These are phyloP conservation scores for Clarias magur DNA, from an alignment of 2,113 vertebrate genomes.

Conservation along the genomic window DNA sequence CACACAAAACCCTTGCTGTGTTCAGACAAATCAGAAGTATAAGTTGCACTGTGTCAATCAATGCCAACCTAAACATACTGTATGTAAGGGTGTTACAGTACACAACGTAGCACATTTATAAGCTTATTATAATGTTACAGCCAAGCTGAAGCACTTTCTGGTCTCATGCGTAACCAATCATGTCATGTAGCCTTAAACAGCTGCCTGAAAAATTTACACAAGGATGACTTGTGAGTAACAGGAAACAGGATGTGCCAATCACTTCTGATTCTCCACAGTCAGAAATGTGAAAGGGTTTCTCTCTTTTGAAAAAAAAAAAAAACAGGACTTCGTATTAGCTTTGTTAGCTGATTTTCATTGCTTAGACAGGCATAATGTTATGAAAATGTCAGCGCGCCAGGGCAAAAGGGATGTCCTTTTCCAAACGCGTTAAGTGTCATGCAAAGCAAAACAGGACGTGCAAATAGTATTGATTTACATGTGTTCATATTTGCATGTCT, in stretches of 20 bases:
- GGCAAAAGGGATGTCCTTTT: slow-evolving; percentile 38
- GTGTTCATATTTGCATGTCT: slow-evolving; percentile 44
- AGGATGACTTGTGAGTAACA: slow-evolving; percentile 24
- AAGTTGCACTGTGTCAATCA: not conserved
- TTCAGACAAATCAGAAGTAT: not conserved
- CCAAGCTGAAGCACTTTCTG: slow-evolving; percentile 16
- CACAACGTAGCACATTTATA: not conserved
- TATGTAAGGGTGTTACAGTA: not conserved
- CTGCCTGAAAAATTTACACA: slow-evolving; percentile 27
- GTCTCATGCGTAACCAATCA: slow-evolving; percentile 12
- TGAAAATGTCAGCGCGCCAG: slow-evolving; percentile 39
- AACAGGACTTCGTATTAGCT: slow-evolving; percentile 25
- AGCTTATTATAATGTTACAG: not conserved
- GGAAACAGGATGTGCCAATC: slow-evolving; percentile 17
- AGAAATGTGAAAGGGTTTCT: slow-evolving; percentile 25
- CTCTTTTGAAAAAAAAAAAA: not conserved
- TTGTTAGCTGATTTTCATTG: slow-evolving; percentile 34
- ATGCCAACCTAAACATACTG: not conserved
- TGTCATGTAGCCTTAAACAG: slow-evolving; percentile 8
- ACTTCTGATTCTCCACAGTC: not conserved
- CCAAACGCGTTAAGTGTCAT: slow-evolving; percentile 31
- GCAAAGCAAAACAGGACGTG: slow-evolving; percentile 43
- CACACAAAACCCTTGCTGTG: not conserved
- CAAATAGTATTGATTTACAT: slow-evolving; percentile 38
- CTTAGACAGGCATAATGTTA: slow-evolving; percentile 41